Base-by-base conservation (phyloP, 2,113 vertebrate species). In the Turdus rufiventris region DNA sequence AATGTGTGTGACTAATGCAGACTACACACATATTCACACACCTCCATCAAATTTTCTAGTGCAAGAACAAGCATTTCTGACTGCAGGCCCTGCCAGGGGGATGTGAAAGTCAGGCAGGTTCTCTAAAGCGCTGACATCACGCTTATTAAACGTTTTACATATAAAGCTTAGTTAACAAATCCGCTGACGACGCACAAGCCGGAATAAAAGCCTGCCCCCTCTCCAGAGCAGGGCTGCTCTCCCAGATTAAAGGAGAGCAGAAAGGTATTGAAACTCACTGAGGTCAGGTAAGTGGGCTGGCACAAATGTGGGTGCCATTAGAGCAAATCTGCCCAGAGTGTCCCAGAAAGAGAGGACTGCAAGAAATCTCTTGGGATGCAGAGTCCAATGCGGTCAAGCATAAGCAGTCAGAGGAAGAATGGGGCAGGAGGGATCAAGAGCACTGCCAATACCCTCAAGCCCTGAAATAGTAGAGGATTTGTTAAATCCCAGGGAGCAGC, bases 381-480 rank as follows among this genome's bases (percentile, higher is more conserved):
- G 25, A 74, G 51, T 43, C 24, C 84, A 58, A 10, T 0, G 7
- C 8, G 12, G 13, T 33, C 2, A 7, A 84, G 56, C 4, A 1
- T 47, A 92, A 77, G 65, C 29, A 77, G 38, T 54, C 50, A 34
- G 72, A 83, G 18, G 20, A 71, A 89, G 80, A 96, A 92, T 9
- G 24, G 68, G 47, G 73, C 60, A 87, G 76, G 34, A 94, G 12
- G 56, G 73, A 84, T 86, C 65, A 89, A 87, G 33, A 84, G 43
- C 9, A 12, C 29, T 60, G 68, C 63, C 80, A 92, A 74, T n/a
- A 77, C 51, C 60, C 84, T 74, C 10, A 1, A 29, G 65, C 60
- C 38, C 70, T 91, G 84, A 91, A 95, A 95, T 78, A 93, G 68
- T 12, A 89, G 51, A 74, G 76, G 76, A 96, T 96, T 94, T 92